Conservation (phyloP, 2,113 vertebrate genomes). For the Osmerus eperlanus region DNA sequence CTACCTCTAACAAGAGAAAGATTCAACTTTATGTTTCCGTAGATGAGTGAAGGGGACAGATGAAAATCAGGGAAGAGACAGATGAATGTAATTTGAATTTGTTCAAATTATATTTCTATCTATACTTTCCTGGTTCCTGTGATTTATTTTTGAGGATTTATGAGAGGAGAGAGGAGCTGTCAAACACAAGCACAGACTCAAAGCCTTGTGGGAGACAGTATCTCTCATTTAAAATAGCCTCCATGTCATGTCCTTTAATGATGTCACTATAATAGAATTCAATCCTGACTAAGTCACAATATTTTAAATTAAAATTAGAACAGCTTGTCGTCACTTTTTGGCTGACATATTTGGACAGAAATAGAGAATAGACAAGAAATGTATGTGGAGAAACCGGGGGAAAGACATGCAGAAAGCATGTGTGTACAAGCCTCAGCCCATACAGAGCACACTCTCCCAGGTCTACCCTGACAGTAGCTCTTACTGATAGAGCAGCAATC, state of each 20-base stretch:
- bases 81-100: too few species aligned
- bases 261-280: slow-evolving; percentile 36
- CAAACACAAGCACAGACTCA: slow-evolving; percentile 1
- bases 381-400: too few species aligned
- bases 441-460: too few species aligned
- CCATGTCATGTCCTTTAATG: slow-evolving; percentile 34
- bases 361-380: not conserved
- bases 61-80: not conserved
- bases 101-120: slow-evolving; percentile 8
- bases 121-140: slow-evolving; percentile 7
- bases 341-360: not conserved
- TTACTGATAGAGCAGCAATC: too few species aligned
- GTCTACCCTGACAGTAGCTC: too few species aligned
- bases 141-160: not conserved
- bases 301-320: not conserved
- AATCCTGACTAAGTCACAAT: not conserved
- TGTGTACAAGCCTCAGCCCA: too few species aligned
- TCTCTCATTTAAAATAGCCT: slow-evolving; percentile 7
- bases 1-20: slow-evolving; percentile 7
- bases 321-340: not conserved
- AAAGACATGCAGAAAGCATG: too few species aligned
- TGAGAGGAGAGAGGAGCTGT: not conserved
- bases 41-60: slow-evolving; percentile 5
- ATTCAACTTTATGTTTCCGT: slow-evolving; percentile 6
- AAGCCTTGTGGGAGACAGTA: slow-evolving; percentile 38